Conservation (phyloP, 92 coral and sea anemone species). For the Scolanthus callimorphus region DNA sequence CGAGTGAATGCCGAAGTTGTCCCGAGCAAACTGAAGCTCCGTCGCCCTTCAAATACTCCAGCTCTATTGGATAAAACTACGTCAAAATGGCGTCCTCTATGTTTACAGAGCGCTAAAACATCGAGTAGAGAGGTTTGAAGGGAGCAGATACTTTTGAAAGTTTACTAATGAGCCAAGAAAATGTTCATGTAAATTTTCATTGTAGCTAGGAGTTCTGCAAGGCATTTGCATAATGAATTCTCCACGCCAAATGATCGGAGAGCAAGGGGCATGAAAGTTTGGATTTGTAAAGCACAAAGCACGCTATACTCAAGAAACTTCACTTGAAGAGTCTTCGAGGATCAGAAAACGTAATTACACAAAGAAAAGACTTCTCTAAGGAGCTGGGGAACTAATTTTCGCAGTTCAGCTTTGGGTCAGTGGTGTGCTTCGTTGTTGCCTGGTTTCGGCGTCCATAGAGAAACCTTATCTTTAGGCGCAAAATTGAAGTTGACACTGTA, state of each 20-base stretch:
- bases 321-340: too few relatives aligned
- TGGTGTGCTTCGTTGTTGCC: slow-evolving; percentile 12
- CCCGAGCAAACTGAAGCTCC: slow-evolving; percentile 5
- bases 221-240: slow-evolving; percentile 1
- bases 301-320: too few relatives aligned
- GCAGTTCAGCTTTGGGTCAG: not conserved
- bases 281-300: too few relatives aligned
- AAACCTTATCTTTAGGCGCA: slow-evolving; percentile 1
- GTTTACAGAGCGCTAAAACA: slow-evolving; percentile 1
- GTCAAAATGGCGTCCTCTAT: not conserved
- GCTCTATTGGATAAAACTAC: not conserved
- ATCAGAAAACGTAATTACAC: too few relatives aligned
- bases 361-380: too few relatives aligned
- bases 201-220: not conserved
- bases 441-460: slow-evolving; percentile 45
- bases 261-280: too few relatives aligned
- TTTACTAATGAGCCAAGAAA: not conserved
- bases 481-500: not conserved
- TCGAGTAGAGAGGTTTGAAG: not conserved
- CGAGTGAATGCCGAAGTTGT: slow-evolving; percentile 16
- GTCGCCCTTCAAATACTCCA: not conserved
- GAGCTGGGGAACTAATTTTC: not conserved
- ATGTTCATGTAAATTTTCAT: not conserved
- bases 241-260: too few relatives aligned
- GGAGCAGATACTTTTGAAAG: not conserved